Percentiles rank a stretch among this genome's conserved stretches.
Conservation (phyloP, 2,888 invertebrate genomes). For the Chironomus riparius region DNA sequence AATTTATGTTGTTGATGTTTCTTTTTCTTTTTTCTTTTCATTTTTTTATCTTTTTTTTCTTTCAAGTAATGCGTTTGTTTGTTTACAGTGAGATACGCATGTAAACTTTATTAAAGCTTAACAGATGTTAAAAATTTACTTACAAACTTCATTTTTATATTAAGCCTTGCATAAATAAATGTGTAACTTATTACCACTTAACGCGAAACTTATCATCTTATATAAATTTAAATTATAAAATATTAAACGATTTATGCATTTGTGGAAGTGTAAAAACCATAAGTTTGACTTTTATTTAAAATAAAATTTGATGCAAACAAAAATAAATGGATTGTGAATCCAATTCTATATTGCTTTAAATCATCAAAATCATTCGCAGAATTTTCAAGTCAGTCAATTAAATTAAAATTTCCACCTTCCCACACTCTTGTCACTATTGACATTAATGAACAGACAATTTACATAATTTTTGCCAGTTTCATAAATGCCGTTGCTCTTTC, state of each 20-base stretch:
- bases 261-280: too few relatives aligned
- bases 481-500: neutral
- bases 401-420: conserved; percentile 7
- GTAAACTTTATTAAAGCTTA: too few relatives aligned
- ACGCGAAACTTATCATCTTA: too few relatives aligned
- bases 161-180: too few relatives aligned
- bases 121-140: too few relatives aligned
- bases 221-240: too few relatives aligned
- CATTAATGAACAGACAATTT: conserved; percentile 24
- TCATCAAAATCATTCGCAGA: neutral
- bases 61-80: too few relatives aligned
- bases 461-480: neutral
- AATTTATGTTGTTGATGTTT: conserved; percentile 14
- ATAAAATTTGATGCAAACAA: neutral
- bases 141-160: too few relatives aligned
- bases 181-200: too few relatives aligned
- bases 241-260: too few relatives aligned
- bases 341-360: neutral
- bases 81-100: too few relatives aligned
- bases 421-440: neutral
- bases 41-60: neutral
- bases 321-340: neutral
- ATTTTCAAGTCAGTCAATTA: conserved; percentile 18
- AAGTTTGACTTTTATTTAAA: neutral
- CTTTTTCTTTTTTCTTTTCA: neutral